Percentiles rank a stretch among this genome's conserved stretches.
These are phyloP conservation scores for Hippopotamus amphibius DNA, from an alignment of 2,113 vertebrate genomes.

Conservation along the genomic window DNA sequence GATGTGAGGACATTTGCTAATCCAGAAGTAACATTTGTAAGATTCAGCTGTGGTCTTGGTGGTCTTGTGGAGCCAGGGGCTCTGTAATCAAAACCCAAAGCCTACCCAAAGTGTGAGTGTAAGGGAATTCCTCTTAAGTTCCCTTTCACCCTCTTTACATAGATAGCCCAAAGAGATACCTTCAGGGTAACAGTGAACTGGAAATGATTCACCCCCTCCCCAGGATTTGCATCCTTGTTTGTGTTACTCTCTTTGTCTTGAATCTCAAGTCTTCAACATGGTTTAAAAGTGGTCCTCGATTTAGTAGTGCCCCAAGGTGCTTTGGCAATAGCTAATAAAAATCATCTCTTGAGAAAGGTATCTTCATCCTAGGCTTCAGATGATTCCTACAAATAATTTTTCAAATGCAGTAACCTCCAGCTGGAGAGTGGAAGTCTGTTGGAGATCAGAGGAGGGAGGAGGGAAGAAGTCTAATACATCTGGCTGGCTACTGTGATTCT, in stretches of 20 bases:
- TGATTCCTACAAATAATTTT: not conserved
- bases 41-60: not conserved
- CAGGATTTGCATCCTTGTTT: not conserved
- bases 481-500: not conserved
- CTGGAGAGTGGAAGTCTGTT: not conserved
- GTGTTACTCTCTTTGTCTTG: not conserved
- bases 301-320: not conserved
- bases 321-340: not conserved
- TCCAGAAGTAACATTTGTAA: conserved; percentile 3
- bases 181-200: not conserved
- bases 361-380: not conserved
- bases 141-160: not conserved
- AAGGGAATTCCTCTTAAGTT: not conserved
- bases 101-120: not conserved
- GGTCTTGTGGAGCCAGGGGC: not conserved
- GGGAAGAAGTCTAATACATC: not conserved
- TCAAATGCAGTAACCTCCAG: not conserved
- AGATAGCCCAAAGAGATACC: not conserved
- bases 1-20: not conserved
- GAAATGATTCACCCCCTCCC: not conserved
- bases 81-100: not conserved
- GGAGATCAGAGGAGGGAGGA: not conserved
- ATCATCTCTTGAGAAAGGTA: not conserved
- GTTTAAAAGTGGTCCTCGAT: not conserved
- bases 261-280: not conserved